These are phyloP conservation scores for Desmodus rotundus DNA, from an alignment of 2,113 vertebrate species.

Conservation along the genomic window DNA sequence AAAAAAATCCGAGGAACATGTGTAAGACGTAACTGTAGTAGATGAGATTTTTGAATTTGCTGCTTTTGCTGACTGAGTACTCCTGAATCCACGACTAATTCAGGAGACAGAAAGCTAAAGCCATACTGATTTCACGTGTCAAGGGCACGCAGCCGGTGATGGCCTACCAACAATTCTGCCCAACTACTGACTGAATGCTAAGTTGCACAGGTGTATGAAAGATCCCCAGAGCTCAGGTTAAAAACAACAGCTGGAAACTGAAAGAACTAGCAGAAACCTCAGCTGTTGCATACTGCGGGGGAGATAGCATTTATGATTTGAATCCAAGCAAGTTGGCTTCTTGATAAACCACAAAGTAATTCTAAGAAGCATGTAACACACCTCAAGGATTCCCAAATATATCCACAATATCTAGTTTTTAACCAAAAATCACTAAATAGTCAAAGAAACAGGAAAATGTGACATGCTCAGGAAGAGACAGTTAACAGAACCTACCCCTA, in stretches of 20 bases:
- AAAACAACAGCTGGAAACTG: neutral
- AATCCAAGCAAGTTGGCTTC: neutral
- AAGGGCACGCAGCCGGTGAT: neutral
- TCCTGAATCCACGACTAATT: neutral
- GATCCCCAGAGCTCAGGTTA: neutral
- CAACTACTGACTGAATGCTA: neutral
- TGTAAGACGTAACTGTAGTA: neutral
- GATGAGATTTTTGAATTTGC: neutral
- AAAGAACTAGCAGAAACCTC: neutral
- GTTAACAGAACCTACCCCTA: neutral
- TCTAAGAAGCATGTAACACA: neutral
- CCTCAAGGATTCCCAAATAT: neutral
- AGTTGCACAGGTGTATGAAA: neutral
- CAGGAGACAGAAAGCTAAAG: neutral
- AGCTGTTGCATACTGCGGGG: neutral
- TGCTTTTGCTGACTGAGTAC: neutral
- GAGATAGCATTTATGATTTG: neutral
- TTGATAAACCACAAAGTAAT: neutral
- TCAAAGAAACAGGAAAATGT: conserved; percentile 7
- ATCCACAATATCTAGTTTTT: neutral
- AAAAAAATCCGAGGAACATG: neutral
- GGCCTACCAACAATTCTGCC: neutral
- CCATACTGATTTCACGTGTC: neutral
- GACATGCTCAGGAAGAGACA: neutral
- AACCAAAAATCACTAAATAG: neutral